Base-by-base conservation (phyloP, 2,797 vertebrate genomes). In the Bradypodion ventrale region DNA sequence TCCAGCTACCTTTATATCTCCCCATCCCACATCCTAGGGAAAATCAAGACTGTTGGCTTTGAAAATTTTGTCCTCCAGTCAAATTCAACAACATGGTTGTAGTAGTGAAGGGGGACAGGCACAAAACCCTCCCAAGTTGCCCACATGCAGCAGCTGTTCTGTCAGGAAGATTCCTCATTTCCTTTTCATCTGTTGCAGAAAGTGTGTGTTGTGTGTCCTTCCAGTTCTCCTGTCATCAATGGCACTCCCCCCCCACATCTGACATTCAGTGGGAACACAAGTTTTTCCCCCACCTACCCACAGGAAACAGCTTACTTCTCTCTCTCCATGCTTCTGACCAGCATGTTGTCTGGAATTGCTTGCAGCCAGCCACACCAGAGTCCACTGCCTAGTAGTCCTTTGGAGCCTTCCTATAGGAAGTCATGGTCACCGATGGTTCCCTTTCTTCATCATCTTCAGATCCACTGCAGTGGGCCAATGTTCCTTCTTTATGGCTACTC, bases 381-480 rank as follows among this genome's bases (percentile, higher is more conserved):
- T 59, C 60, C 73, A 27, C 2, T 60, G n/a, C n/a, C n/a, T n/a
- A n/a, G n/a, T n/a, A 49, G n/a, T 49, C 75, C 40, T 66, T 52
- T 68, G 62, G 25, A 37, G 40, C 40, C 63, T 42, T 37, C 40
- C 25, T 66, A 25, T 1, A 3, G 70, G 15, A 74, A 35, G 42
- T 27, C 60, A 69, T 7, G 5, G 56, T 80, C 82, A 70, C 77
- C 1, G 0, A 69, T 27, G 74, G 46, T 5, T 83, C 49, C 44
- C n/a, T 29, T 66, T 69, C 0, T 25, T 83, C 73, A 86, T 44
- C 73, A 62, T 77, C 78, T 44, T 27, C 27, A n/a, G 72, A 72
- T 8, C 0, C 0, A 59, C 72, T 75, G 9, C 23, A 35, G 32
- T 74, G 72, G 73, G 2, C 37, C 35, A n/a, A n/a, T 29, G 37